Conservation (phyloP, 2,797 vertebrate species). For the Lateolabrax maculatus region DNA sequence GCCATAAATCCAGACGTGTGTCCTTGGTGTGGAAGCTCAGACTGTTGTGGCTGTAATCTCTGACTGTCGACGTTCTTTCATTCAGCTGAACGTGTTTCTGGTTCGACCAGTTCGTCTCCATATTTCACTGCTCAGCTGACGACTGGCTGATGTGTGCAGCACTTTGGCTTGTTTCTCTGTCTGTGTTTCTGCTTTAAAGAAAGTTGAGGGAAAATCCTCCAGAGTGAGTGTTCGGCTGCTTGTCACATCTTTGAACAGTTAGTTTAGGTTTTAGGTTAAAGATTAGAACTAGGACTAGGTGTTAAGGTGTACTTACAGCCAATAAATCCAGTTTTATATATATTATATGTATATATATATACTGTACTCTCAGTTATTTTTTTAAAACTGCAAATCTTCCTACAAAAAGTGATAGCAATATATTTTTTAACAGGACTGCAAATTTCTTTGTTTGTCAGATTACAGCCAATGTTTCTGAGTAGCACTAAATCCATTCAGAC, state of each 20-base stretch:
- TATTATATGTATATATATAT: no score
- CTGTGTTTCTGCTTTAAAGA: constrained; percentile 15
- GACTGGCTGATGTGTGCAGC: constrained; percentile 39
- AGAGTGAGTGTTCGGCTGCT: not conserved
- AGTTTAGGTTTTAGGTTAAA: not conserved
- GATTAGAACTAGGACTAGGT: not conserved
- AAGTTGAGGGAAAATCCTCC: not conserved
- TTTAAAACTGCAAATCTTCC: not conserved
- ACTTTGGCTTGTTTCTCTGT: not conserved
- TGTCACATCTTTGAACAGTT: not conserved
- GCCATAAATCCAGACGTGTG: not conserved
- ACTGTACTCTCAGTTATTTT: not conserved
- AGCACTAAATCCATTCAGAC: no score
- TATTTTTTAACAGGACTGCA: no score
- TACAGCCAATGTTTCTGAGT: no score
- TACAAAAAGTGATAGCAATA: no score
- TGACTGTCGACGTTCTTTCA: not conserved
- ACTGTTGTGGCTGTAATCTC: constrained; percentile 12
- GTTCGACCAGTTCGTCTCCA: constrained; percentile 71
- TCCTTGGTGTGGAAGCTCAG: not conserved
- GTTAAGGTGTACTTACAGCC: not conserved
- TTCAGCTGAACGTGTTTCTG: constrained; percentile 24
- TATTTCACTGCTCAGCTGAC: constrained; percentile 34
- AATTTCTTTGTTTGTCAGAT: no score
- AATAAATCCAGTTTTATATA: not conserved